Conservation (phyloP, 1,140 invertebrate species). For the Platyura marginata region DNA sequence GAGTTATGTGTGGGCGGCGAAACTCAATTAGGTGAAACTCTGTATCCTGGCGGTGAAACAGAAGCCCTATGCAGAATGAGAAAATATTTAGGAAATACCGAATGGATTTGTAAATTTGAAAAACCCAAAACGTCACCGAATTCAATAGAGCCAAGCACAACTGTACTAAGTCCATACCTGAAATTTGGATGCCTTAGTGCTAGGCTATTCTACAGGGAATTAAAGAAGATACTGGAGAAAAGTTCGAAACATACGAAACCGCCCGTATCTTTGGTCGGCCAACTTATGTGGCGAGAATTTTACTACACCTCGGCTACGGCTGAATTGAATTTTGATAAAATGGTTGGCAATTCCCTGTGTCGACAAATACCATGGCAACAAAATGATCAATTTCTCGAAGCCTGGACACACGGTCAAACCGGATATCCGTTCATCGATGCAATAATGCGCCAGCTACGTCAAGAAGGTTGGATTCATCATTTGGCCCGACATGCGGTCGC, state of each 20-base stretch:
- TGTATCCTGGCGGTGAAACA: slow-evolving; percentile 46
- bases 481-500: slow-evolving; percentile 53
- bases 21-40: slow-evolving; percentile 23
- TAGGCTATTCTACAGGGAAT: slow-evolving; percentile 39
- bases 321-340: slow-evolving; percentile 52
- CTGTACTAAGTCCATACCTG: slow-evolving; percentile 52
- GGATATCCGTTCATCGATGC: slow-evolving; percentile 68
- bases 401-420: slow-evolving; percentile 47
- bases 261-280: slow-evolving; percentile 40
- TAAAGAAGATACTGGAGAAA: slow-evolving; percentile 31
- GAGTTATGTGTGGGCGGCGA: slow-evolving; percentile 34
- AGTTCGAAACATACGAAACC: slow-evolving; percentile 33
- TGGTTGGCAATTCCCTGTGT: slow-evolving; percentile 49
- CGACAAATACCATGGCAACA: slow-evolving; percentile 52
- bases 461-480: slow-evolving; percentile 63
- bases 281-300: slow-evolving; percentile 58
- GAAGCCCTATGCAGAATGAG: slow-evolving; percentile 43
- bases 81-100: slow-evolving; percentile 34
- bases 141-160: slow-evolving; percentile 49
- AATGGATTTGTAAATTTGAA: slow-evolving; percentile 54
- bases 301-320: slow-evolving; percentile 50
- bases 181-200: slow-evolving; percentile 55
- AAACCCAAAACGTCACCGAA: slow-evolving; percentile 55
- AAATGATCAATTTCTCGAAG: slow-evolving; percentile 38
- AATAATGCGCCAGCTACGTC: slow-evolving; percentile 50